Conservation (phyloP, 2,113 vertebrate species). For the Xyrauchen texanus region DNA sequence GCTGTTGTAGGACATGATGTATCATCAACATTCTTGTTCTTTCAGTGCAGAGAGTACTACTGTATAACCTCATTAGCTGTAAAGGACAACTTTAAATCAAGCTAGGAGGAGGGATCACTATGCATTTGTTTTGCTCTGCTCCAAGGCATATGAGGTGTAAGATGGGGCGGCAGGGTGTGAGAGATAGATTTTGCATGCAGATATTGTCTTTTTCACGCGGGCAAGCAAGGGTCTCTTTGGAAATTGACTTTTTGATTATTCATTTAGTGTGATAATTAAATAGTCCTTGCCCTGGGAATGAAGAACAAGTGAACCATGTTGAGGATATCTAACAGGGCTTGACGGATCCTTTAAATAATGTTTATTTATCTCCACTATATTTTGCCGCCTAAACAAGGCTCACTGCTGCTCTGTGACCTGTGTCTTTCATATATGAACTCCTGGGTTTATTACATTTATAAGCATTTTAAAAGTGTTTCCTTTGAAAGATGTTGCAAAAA, state of each 20-base stretch:
- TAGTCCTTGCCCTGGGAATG: conserved; percentile 79
- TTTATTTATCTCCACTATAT: conserved; percentile 80
- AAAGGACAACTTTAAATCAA: conserved; percentile 57
- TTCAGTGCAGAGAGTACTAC: neutral
- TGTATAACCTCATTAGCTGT: conserved; percentile 57
- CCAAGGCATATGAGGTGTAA: conserved; percentile 52
- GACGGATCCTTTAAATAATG: conserved; percentile 83
- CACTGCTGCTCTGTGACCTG: conserved; percentile 60
- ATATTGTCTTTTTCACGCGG: conserved; percentile 61
- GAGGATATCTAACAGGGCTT: conserved; percentile 73
- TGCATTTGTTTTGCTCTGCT: conserved; percentile 59
- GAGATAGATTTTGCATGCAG: conserved; percentile 64
- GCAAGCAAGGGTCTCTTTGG: conserved; percentile 63
- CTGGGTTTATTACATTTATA: neutral
- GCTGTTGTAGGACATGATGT: conserved; percentile 72
- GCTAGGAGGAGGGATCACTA: conserved; percentile 48
- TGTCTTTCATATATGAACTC: conserved; percentile 31
- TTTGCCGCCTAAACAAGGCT: conserved; percentile 57
- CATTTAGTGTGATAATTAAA: conserved; percentile 81
- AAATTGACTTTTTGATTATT: conserved; percentile 79
- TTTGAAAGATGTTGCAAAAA: conserved; percentile 3
- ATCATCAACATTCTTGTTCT: conserved; percentile 62
- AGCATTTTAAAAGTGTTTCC: conserved; percentile 7
- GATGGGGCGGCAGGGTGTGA: conserved; percentile 35
- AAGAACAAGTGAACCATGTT: conserved; percentile 75